Evolutionary conservation across 2,797 vertebrate genomes (phyloP).

Genomic region (Bradypodion pumilum): DNA sequence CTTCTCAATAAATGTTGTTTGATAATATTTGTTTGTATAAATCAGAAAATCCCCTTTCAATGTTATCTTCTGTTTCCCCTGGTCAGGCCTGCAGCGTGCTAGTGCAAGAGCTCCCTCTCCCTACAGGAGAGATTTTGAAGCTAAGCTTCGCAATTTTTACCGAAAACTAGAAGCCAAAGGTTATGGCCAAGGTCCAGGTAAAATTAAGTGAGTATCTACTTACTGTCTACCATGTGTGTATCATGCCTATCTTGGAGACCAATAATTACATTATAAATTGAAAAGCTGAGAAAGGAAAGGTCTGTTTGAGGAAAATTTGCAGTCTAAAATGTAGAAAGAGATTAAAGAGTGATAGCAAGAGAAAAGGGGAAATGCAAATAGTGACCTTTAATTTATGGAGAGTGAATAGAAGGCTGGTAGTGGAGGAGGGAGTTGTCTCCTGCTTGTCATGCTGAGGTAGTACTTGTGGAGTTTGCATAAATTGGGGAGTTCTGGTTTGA

Average conservation of each 20-base stretch:
- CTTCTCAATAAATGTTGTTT: constrained; percentile 1
- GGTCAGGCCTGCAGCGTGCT: constrained; percentile 84
- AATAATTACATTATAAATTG: not conserved
- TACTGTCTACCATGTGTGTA: not conserved
- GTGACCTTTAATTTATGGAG: not conserved
- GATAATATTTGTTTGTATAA: not conserved
- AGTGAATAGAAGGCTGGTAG: not conserved
- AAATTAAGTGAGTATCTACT: constrained; percentile 90
- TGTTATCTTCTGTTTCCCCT: constrained; percentile 21
- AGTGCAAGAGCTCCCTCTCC: constrained; percentile 93
- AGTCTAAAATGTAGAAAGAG: not conserved
- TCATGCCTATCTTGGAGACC: not conserved
- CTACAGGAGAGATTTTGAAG: constrained; percentile 97
- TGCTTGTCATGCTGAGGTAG: not conserved
- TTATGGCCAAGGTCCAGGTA: constrained; percentile 95
- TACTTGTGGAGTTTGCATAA: not conserved
- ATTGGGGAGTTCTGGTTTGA: not conserved
- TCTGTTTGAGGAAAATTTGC: not conserved
- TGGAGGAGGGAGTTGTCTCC: too few relatives aligned
- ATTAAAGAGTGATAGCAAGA: not conserved
- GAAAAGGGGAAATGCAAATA: not conserved
- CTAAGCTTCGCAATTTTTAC: constrained; percentile 97
- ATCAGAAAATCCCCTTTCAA: not conserved
- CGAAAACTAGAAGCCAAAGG: constrained; percentile 97
- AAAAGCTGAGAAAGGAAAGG: not conserved